Base-by-base conservation (phyloP, 2,888 invertebrate species). In the Eilema caniola region DNA sequence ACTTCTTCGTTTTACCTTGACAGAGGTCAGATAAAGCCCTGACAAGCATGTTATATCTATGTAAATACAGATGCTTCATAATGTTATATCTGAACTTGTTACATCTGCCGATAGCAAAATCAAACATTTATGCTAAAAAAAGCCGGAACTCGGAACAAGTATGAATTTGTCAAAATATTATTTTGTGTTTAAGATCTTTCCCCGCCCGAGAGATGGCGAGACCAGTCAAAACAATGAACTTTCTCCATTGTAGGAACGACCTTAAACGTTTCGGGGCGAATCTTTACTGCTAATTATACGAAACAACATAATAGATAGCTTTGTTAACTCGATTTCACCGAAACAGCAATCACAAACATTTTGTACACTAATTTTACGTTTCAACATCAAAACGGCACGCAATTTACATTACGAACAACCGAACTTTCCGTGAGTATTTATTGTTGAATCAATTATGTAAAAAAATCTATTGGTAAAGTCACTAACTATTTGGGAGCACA, bases 151-250 rank as follows among this genome's bases (percentile, higher is more conserved):
- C 10, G 20, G 20, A 20, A 47, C n/a, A 57, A 20, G 12, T 37
- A 37, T 37, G 37, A 33, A 73, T 73, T 76, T 72, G 41, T 62
- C 68, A 63, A 77, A 76, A 65, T 56, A 65, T 63, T 62, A 65
- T 66, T 73, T 66, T 76, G 16, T 41, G 4, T 31, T n/a, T 28
- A 66, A 71, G 53, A 53, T 71, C 72, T 67, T 72, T 66, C 75
- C 10, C 71, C 81, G 79, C 72, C 71, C 88, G 77, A 75, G 87
- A 94, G 93, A 93, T 93, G 93, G 93, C 93, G 92, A 84, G 76
- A 87, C 85, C 74, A 69, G 91, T 87, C 72, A 88, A 90, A 92
- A 92, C 89, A 92, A 88, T 84, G 70, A 78, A 69, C 74, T 85
- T 85, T 82, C 78, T 80, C 78, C 72, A 78, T 71, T 77, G 73